These are phyloP conservation scores for Notolepis coatsorum DNA, from an alignment of 2,797 vertebrate species.

Conservation along the genomic window DNA sequence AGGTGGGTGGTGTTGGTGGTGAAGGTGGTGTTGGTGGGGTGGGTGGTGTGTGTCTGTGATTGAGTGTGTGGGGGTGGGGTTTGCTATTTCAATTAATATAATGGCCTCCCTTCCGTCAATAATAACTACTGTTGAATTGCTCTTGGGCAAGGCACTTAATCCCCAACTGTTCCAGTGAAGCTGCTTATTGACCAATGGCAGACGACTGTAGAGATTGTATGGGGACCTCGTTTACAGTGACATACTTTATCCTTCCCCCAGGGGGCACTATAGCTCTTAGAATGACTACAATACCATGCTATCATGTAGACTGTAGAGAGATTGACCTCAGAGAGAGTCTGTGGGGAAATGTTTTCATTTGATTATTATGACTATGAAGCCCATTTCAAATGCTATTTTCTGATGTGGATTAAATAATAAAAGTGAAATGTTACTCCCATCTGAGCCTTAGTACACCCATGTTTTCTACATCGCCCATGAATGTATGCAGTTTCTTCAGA, in stretches of 20 bases:
- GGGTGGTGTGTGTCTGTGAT: no score
- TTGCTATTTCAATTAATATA: no score
- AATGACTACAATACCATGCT: accelerated
- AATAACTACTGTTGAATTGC: no score
- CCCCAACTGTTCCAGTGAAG: no score
- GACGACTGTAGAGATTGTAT: background rate
- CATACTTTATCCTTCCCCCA: conserved; percentile 28
- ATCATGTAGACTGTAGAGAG: background rate
- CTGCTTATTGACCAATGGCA: no score
- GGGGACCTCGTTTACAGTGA: background rate
- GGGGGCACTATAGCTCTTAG: conserved; percentile 49
- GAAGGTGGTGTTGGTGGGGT: no score
- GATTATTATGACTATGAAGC: background rate
- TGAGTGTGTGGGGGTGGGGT: no score
- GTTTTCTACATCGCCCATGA: no score
- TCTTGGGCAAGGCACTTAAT: no score
- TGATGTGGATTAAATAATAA: background rate
- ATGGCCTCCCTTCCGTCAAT: no score
- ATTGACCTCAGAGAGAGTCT: conserved; percentile 1
- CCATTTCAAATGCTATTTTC: background rate
- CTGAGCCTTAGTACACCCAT: background rate
- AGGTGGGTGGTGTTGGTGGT: no score
- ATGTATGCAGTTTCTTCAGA: background rate
- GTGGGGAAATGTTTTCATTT: background rate
- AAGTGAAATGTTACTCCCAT: background rate